A percentile compares a stretch with the other conserved stretches of the same genome.
Evolutionary conservation across 2,888 invertebrate genomes (phyloP).

Genomic region (Saturnia pavonia): DNA sequence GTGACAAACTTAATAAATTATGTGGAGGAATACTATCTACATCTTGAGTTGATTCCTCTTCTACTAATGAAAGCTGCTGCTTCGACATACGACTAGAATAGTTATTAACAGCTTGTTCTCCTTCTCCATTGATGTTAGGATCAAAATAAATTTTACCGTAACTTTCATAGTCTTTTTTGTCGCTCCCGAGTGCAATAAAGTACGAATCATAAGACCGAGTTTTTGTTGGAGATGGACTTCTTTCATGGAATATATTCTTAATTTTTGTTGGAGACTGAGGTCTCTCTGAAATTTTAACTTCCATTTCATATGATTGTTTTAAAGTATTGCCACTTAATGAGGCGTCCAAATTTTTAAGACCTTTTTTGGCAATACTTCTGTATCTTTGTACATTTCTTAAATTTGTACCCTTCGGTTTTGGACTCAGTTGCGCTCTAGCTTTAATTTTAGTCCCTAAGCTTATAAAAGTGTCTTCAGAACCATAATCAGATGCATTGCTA

Average conservation of each 20-base stretch:
- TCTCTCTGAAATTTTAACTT: slow-evolving; percentile 67
- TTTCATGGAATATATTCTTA: slow-evolving; percentile 46
- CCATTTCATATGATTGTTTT: slow-evolving; percentile 59
- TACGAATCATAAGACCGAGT: slow-evolving; percentile 62
- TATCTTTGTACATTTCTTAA: slow-evolving; percentile 63
- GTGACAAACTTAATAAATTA: slow-evolving; percentile 57
- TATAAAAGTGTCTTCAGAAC: slow-evolving; percentile 76
- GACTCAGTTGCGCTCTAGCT: slow-evolving; percentile 69
- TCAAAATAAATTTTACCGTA: slow-evolving; percentile 58
- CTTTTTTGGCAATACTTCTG: slow-evolving; percentile 60
- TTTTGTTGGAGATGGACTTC: slow-evolving; percentile 57
- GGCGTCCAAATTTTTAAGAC: slow-evolving; percentile 56
- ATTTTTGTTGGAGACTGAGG: slow-evolving; percentile 52
- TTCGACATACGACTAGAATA: slow-evolving; percentile 60
- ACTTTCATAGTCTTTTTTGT: slow-evolving; percentile 41
- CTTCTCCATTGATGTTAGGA: slow-evolving; percentile 47
- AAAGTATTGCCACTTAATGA: slow-evolving; percentile 43
- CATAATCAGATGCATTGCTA: slow-evolving; percentile 74
- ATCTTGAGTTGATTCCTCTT: slow-evolving; percentile 77
- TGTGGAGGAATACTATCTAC: slow-evolving; percentile 70
- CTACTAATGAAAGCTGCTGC: slow-evolving; percentile 75
- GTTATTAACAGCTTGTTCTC: slow-evolving; percentile 60
- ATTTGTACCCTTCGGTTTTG: slow-evolving; percentile 57
- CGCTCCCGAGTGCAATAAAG: slow-evolving; percentile 58
- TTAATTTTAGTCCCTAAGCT: slow-evolving; percentile 78